A percentile compares a stretch with the other conserved stretches of the same genome.
phyloP scores from a whole-genome alignment of 1,140 invertebrate species.

The Thaumatotibia leucotreta region DNA sequence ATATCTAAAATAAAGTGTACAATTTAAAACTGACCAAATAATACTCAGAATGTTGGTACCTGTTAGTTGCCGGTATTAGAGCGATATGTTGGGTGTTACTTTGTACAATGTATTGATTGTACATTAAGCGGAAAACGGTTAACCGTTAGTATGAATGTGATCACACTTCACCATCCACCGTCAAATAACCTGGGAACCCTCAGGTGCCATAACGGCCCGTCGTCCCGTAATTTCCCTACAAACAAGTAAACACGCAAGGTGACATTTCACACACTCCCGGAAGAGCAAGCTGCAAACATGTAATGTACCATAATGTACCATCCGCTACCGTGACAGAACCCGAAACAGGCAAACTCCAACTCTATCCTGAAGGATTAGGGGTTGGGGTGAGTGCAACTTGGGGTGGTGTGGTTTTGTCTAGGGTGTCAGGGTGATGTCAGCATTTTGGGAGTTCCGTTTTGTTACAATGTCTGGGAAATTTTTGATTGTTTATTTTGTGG shows the following conservation, averaged over 20 bases:
- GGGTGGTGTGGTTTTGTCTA: conserved; percentile 5
- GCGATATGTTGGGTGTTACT: too few species aligned
- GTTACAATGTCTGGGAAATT: conserved; percentile 27
- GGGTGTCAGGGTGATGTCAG: conserved; percentile 33
- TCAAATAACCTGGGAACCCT: not conserved
- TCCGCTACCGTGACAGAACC: not conserved
- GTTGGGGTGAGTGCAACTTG: conserved; percentile 16
- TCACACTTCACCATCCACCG: not conserved
- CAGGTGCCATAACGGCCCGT: conserved; percentile 5
- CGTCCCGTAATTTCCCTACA: conserved; percentile 40
- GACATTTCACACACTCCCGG: conserved; percentile 58
- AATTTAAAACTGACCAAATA: too few species aligned
- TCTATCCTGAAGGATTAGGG: conserved; percentile 18
- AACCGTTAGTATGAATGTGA: too few species aligned
- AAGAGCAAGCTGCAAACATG: conserved; percentile 56
- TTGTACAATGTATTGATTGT: too few species aligned
- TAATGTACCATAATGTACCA: conserved; percentile 22
- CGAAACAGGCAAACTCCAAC: not conserved
- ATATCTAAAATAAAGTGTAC: too few species aligned
- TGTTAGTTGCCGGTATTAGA: too few species aligned
- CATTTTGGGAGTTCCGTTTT: conserved; percentile 45
- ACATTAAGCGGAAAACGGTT: too few species aligned
- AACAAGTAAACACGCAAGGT: conserved; percentile 41
- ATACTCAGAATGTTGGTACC: too few species aligned
- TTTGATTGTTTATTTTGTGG: conserved; percentile 23